phyloP scores from a whole-genome alignment of 2,797 vertebrate genomes.

The Triplophysa yarkandensis region DNA sequence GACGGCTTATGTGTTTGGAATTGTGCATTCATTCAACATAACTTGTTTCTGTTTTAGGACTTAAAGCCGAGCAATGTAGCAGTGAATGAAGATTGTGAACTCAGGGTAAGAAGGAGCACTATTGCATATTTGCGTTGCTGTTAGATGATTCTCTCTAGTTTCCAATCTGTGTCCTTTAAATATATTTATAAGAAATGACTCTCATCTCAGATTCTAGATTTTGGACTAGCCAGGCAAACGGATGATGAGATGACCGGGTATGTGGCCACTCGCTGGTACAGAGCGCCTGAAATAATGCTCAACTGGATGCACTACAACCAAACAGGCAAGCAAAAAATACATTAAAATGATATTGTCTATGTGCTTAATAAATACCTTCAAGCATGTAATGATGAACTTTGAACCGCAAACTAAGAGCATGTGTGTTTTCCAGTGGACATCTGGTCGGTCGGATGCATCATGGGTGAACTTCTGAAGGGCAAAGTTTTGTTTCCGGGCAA shows the following conservation, averaged over 20 bases:
- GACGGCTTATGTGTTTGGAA: not conserved
- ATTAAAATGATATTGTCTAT: not conserved
- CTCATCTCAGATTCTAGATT: conserved; percentile 90
- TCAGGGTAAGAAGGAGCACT: conserved; percentile 80
- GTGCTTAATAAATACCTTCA: not conserved
- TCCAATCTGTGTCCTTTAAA: too few species aligned
- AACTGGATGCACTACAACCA: conserved; percentile 99
- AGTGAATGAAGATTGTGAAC: conserved; percentile 96
- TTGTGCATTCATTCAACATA: not conserved
- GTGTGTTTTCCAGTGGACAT: conserved; percentile 87
- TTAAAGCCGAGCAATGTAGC: conserved; percentile 98
- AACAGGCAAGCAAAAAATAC: conserved; percentile 78
- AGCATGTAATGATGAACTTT: not conserved
- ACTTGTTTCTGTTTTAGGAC: conserved; percentile 75
- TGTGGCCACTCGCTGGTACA: conserved; percentile 96
- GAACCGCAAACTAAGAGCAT: not conserved
- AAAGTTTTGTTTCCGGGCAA: conserved; percentile 96
- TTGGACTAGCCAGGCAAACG: conserved; percentile 93
- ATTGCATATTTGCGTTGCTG: not conserved
- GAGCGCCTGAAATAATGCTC: conserved; percentile 97
- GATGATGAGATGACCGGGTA: conserved; percentile 99
- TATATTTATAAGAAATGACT: not conserved
- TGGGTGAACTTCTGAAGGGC: conserved; percentile 96
- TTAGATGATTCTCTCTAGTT: not conserved
- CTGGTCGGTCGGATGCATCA: conserved; percentile 99